A percentile compares a stretch with the other conserved stretches of the same genome.
phyloP scores from a whole-genome alignment of 2,797 vertebrate species.

The Dromococcyx pavoninus region DNA sequence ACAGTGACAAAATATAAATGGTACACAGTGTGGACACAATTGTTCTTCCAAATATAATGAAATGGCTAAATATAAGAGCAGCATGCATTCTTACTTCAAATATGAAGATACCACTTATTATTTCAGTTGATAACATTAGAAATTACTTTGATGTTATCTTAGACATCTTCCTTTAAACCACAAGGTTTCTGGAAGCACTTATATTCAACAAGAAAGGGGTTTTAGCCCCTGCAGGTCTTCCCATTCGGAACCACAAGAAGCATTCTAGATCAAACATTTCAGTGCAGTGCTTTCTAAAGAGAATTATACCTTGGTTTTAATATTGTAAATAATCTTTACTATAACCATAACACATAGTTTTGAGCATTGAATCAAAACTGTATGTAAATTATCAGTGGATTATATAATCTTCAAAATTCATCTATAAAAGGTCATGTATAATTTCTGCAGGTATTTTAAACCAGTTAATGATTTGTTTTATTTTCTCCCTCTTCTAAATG shows the following conservation, averaged over 20 bases:
- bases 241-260: background rate
- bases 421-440: background rate
- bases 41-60: background rate
- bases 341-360: background rate
- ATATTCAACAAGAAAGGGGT: background rate
- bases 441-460: background rate
- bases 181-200: background rate
- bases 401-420: background rate
- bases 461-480: background rate
- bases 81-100: background rate
- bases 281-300: background rate
- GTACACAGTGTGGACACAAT: background rate
- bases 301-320: background rate
- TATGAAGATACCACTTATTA: background rate
- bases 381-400: background rate
- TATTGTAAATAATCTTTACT: background rate
- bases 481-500: background rate
- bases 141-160: background rate
- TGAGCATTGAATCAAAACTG: background rate
- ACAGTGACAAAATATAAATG: background rate
- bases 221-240: background rate
- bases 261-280: background rate
- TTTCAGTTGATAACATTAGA: background rate
- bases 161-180: background rate
- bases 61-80: background rate